These are phyloP conservation scores for Parambassis ranga DNA, from an alignment of 2,797 vertebrate species.

Conservation along the genomic window DNA sequence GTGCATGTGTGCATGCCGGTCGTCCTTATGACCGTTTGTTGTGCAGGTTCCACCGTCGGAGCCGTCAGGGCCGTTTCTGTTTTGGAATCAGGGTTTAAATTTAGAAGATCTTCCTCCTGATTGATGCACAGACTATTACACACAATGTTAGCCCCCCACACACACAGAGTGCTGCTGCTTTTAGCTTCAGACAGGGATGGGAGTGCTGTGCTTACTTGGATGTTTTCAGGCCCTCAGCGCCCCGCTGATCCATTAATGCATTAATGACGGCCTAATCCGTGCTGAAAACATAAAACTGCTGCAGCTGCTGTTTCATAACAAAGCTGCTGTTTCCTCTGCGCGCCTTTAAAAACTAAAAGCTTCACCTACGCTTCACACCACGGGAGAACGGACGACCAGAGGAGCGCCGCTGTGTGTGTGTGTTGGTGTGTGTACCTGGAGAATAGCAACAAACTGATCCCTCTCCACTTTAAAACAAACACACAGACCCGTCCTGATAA, in stretches of 20 bases:
- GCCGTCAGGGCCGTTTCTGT: no score
- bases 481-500: neutral
- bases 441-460: neutral
- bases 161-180: slow-evolving; percentile 1
- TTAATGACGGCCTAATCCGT: slow-evolving; percentile 64
- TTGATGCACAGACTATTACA: neutral
- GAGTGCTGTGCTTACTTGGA: slow-evolving; percentile 34
- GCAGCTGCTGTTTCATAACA: slow-evolving; percentile 53
- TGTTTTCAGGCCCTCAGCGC: slow-evolving; percentile 37
- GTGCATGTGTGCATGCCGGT: no score
- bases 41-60: no score
- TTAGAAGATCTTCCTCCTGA: neutral
- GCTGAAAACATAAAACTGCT: neutral
- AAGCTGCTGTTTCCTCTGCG: slow-evolving; percentile 28
- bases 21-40: no score
- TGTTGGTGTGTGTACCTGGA: no score
- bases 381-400: no score
- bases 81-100: no score
- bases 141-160: neutral
- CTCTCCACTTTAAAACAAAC: neutral
- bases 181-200: slow-evolving; percentile 26
- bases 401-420: no score
- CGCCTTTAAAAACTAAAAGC: no score
- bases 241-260: slow-evolving; percentile 53
- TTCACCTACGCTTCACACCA: no score